Base-by-base conservation (phyloP, 2,797 vertebrate species). In the Silurus aristotelis region DNA sequence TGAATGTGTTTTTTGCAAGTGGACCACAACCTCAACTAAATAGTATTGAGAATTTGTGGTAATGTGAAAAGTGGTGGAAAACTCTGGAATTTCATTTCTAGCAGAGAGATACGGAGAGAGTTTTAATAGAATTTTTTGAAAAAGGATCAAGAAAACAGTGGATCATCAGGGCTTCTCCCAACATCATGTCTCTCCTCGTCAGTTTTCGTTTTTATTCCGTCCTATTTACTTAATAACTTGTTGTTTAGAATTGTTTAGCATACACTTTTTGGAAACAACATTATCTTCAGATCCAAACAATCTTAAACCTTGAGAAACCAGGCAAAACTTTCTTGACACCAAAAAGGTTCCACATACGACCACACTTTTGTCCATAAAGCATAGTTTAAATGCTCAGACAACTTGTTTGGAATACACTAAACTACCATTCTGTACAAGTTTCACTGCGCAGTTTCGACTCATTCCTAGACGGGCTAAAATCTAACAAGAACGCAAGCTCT, bases 231-330 rank as follows among this genome's bases (percentile, higher is more conserved):
- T 72, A 43, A 72, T 72, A n/a, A n/a, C 20, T 48, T 72, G 17
- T 48, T 72, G 20, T 73, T 73, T 52, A 73, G 12, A 73, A 73
- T 5, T 52, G 22, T 56, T 52, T 15, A 27, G n/a, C 71, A 73
- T 2, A 5, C 9, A 52, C 46, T 22, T 22, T 73, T 46, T 52
- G 22, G 22, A 13, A 52, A 15, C 46, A 73, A 73, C n/a, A 27
- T 76, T 76, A 55, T 76, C 52, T 76, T 76, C 7, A 73, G 48
- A 38, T 38, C 38, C 25, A 9, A 56, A 76, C 73, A 56, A 76
- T 76, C 52, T 38, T 38, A 38, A 38, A 56, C 48, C n/a, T 17
- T 15, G 6, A 52, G 48, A 56, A 56, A 27, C 14, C n/a, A 75
- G 72, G 48, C n/a, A 1, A 6, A 17, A 55, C 19, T 52, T 52